phyloP scores from a whole-genome alignment of 1,140 invertebrate species.

The Zaprionus gabonicus region DNA sequence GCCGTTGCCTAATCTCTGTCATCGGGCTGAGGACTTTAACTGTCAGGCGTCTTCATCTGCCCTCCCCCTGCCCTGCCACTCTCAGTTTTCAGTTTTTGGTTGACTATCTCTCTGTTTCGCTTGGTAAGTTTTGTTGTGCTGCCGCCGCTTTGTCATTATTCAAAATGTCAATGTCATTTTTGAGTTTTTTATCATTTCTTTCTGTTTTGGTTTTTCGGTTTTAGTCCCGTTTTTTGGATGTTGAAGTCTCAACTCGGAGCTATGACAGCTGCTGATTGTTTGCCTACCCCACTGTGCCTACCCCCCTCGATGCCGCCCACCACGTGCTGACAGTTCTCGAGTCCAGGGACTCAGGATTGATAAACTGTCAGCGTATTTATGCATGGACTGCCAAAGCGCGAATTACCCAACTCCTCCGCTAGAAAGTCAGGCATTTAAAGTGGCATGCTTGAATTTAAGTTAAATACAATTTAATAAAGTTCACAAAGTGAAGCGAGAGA shows the following conservation, averaged over 20 bases:
- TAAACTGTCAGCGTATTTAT: slow-evolving; percentile 33
- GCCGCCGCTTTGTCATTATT: slow-evolving; percentile 71
- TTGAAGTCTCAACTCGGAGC: slow-evolving; percentile 71
- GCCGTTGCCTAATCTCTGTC: slow-evolving; percentile 33
- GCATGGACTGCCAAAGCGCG: background rate
- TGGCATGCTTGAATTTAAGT: background rate
- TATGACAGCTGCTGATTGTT: slow-evolving; percentile 68
- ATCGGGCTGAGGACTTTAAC: slow-evolving; percentile 19
- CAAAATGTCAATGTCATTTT: slow-evolving; percentile 82
- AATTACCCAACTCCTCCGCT: background rate
- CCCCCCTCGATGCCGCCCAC: background rate
- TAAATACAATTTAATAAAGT: background rate
- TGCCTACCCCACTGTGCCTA: background rate
- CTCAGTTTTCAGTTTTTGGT: background rate
- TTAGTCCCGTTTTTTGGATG: slow-evolving; percentile 57
- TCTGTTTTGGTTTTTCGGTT: slow-evolving; percentile 39
- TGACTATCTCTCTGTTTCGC: slow-evolving; percentile 12
- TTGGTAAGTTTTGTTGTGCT: slow-evolving; percentile 18
- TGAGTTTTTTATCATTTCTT: slow-evolving; percentile 25
- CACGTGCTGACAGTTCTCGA: slow-evolving; percentile 32
- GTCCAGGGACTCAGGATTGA: slow-evolving; percentile 20
- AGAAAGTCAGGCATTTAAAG: background rate
- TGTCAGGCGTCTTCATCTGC: background rate
- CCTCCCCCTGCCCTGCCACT: slow-evolving; percentile 7
- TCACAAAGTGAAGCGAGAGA: background rate